Base-by-base conservation (phyloP, 2,797 vertebrate species). In the Melanotaenia maccullochi region DNA sequence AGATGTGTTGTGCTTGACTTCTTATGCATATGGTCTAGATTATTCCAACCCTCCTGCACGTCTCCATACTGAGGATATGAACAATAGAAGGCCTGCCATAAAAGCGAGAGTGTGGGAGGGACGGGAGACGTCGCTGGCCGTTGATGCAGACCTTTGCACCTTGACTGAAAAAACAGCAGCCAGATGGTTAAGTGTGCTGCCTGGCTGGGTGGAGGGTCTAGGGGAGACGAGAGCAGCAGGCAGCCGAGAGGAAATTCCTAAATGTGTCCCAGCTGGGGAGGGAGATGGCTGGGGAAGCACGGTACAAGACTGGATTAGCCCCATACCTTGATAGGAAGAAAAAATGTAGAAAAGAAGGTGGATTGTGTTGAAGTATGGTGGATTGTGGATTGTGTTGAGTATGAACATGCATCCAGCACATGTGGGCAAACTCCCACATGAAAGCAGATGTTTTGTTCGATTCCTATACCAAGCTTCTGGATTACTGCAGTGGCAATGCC, bases 201-300 rank as follows among this genome's bases (percentile, higher is more conserved):
- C 71, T 78, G 82, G 62, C 65, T 82, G 49, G 61, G 51, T 82
- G 69, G 63, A 36, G 63, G 67, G 25, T 69, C 71, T 57, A 25
- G 18, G 28, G 55, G 62, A 33, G 32, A 33, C 3, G 20, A 51
- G 55, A 61, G 74, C 68, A 63, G 60, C 68, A 74, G 83, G 83
- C 84, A 89, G 85, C 88, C 83, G 72, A 87, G 87, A 93, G 92
- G 91, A 93, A 93, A 92, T 89, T 90, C 90, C 85, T 90, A 93
- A 94, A 95, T 94, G 86, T 82, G 82, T 89, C 90, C 92, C 93
- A 94, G 91, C 91, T 95, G 92, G 77, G 79, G 68, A 73, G 77
- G 63, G 65, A 85, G 83, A 85, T 67, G 62, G 67, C 73, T 68
- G 62, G 62, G 69, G 79, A 77, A 75, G 75, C 69, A 79, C 20